phyloP scores from a whole-genome alignment of 2,797 vertebrate genomes.

The Etheostoma perlongum region DNA sequence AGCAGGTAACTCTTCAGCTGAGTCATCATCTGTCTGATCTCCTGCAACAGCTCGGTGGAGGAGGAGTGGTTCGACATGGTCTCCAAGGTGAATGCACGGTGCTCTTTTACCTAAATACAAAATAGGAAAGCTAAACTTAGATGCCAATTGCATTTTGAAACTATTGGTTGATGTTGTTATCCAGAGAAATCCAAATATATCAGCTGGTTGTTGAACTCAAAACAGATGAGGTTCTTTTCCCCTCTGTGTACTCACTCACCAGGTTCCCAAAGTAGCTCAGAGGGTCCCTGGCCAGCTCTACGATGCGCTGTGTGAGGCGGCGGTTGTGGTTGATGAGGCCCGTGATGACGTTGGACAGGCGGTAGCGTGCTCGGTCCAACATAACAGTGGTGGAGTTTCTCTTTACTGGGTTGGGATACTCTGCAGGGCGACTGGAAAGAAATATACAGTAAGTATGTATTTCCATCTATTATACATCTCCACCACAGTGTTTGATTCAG shows the following conservation, averaged over 20 bases:
- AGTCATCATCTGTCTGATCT: conserved; percentile 98
- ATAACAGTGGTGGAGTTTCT: conserved; percentile 88
- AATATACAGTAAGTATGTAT: background rate
- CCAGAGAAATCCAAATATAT: background rate
- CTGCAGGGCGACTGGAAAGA: conserved; percentile 50
- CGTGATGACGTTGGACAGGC: conserved; percentile 90
- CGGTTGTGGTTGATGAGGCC: conserved; percentile 91
- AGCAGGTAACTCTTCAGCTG: conserved; percentile 98
- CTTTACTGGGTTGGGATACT: conserved; percentile 69
- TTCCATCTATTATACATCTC: background rate
- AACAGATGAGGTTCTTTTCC: background rate
- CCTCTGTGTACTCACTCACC: conserved; percentile 66
- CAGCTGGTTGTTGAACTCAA: background rate
- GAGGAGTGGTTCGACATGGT: conserved; percentile 92
- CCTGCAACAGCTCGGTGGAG: conserved; percentile 96
- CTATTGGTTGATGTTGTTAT: background rate
- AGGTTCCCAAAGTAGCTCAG: conserved; percentile 94
- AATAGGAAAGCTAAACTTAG: background rate
- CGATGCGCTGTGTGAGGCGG: conserved; percentile 92
- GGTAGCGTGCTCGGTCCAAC: conserved; percentile 89
- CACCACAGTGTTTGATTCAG: background rate
- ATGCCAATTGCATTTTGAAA: background rate
- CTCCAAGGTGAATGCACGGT: conserved; percentile 93
- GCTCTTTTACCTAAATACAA: conserved; percentile 87
- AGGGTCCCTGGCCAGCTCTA: conserved; percentile 93